Evolutionary conservation across 2,113 vertebrate species (phyloP), one percentile per base, ranked within the genome.

Genomic region (Apteryx mantelli): DNA sequence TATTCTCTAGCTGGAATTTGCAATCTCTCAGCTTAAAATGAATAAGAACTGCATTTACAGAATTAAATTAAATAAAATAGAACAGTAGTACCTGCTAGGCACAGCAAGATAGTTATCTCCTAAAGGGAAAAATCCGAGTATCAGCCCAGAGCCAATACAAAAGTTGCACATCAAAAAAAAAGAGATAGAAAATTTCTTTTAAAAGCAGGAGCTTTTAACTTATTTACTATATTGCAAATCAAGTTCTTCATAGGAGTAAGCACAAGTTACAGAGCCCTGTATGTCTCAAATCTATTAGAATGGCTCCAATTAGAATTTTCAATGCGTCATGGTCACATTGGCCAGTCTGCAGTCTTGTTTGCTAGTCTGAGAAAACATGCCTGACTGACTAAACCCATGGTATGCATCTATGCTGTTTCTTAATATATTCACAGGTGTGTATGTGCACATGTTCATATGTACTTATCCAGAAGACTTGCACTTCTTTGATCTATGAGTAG

Each of bases 11-110:
- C 9, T 87, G 66, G 86, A 97, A 96, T 92, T 94, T 93, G 91
- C 84, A 89, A 52, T 76, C 91, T 86, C 60, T 63, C 88, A 86
- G 60, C 82, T 96, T 92, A 89, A 97, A 98, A 95, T 91, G 85
- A 93, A 0, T 93, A 97, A 91, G 76, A 94, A 89, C 70, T 78
- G 63, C 81, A 93, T 91, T 96, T 96, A 91, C 52, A 93, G 85
- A 96, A 93, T 87, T 65, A 96, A 96, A 93, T 68, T 76, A 82
- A 91, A 76, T 81, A 68, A 89, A 92, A 88, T 8, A 56, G 66
- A 89, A 91, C 78, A 36, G 61, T 91, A 80, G 44, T 60, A 69
- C 82, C 79, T 80, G 86, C 78, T 80, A 82, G 61, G 76, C 93
- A 92, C n/a, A 95, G 83, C 85, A 89, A 50, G 11, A 3, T 71